These are phyloP conservation scores for Iphiclides podalirius DNA, from an alignment of 2,888 invertebrate genomes.

Conservation along the genomic window DNA sequence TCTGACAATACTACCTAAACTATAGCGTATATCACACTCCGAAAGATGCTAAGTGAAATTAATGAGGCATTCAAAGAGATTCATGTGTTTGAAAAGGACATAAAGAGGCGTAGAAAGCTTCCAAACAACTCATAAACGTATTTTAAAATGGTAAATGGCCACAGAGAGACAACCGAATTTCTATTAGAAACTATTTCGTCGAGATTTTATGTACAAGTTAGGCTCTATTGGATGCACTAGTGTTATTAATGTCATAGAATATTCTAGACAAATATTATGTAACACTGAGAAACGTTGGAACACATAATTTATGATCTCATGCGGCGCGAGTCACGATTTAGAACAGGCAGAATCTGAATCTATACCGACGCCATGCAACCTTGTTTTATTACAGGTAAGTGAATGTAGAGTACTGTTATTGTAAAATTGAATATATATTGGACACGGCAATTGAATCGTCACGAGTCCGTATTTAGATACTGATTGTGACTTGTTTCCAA, in stretches of 20 bases:
- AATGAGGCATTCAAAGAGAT: slow-evolving; percentile 5
- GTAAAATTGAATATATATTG: slow-evolving; percentile 2
- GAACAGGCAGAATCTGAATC: slow-evolving; percentile 30
- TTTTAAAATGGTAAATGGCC: slow-evolving; percentile 14
- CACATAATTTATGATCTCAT: slow-evolving; percentile 31
- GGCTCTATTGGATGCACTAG: not conserved
- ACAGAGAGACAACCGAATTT: slow-evolving; percentile 4
- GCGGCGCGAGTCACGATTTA: slow-evolving; percentile 32
- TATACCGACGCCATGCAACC: slow-evolving; percentile 20
- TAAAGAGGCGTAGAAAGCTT: slow-evolving; percentile 18
- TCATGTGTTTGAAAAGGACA: slow-evolving; percentile 17
- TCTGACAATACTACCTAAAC: no score
- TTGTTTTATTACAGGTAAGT: slow-evolving; percentile 21
- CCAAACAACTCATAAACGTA: slow-evolving; percentile 1
- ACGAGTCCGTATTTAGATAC: no score
- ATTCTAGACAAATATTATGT: slow-evolving; percentile 20
- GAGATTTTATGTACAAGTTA: slow-evolving; percentile 4
- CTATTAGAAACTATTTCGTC: slow-evolving; percentile 15
- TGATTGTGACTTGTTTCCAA: no score
- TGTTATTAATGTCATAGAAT: slow-evolving; percentile 8
- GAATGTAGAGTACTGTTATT: slow-evolving; percentile 15
- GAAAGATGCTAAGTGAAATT: no score
- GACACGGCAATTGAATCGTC: not conserved
- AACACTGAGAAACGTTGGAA: slow-evolving; percentile 22
- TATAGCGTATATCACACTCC: no score